Percentiles rank a stretch among this genome's conserved stretches.
Conservation (phyloP, 2,113 vertebrate genomes). For the Diadophis punctatus region DNA sequence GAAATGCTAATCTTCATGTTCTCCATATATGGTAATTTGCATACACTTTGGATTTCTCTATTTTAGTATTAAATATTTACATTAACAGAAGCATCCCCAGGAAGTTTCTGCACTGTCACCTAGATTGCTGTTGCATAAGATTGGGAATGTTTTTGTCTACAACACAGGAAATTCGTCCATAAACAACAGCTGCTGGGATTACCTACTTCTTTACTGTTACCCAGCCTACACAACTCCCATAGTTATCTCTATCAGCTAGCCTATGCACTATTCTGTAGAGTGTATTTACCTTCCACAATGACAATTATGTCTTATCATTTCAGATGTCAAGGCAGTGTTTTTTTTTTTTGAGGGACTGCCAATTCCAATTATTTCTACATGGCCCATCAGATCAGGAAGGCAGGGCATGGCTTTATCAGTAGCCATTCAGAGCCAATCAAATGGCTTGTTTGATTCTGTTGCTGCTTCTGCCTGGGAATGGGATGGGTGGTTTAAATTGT, state of each 20-base stretch:
- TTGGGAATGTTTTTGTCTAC: not conserved
- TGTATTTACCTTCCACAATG: not conserved
- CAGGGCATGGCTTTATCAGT: not conserved
- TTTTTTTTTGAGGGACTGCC: not conserved
- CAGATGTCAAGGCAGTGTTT: not conserved
- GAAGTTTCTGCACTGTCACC: not conserved
- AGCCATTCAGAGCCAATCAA: not conserved
- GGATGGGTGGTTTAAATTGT: not conserved
- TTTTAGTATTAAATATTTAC: not conserved
- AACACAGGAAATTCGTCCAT: not conserved
- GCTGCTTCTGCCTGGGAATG: not conserved
- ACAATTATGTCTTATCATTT: not conserved
- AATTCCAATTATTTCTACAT: not conserved
- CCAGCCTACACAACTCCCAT: not conserved
- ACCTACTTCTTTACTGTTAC: not conserved
- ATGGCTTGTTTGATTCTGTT: not conserved
- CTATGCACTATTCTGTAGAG: too few relatives aligned
- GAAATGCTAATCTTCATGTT: rapidly evolving
- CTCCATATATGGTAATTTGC: slow-evolving; percentile 33
- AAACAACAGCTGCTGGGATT: not conserved
- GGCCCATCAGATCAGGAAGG: not conserved
- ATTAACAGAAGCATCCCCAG: not conserved
- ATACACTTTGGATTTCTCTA: not conserved
- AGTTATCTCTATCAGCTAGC: too few relatives aligned
- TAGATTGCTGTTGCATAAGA: not conserved